These are phyloP conservation scores for Boleophthalmus pectinirostris DNA, from an alignment of 2,113 vertebrate species.

Conservation along the genomic window DNA sequence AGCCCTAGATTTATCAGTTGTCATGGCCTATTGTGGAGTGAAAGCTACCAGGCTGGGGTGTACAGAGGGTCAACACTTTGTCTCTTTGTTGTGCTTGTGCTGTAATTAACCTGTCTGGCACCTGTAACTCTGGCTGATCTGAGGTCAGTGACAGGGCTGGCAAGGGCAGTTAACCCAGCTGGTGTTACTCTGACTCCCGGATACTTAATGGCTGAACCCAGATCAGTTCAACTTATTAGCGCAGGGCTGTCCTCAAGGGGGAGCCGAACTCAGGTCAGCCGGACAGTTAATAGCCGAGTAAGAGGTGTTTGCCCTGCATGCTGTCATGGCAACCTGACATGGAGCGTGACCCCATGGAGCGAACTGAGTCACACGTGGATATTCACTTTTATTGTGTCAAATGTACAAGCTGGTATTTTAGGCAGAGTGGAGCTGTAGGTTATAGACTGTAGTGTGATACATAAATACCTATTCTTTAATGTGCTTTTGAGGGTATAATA, in stretches of 20 bases:
- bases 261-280: slow-evolving; percentile 56
- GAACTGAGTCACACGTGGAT: slow-evolving; percentile 7
- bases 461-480: background rate
- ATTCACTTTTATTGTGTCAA: slow-evolving; percentile 21
- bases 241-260: slow-evolving; percentile 46
- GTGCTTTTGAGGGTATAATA: too few relatives aligned
- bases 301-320: slow-evolving; percentile 38
- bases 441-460: background rate
- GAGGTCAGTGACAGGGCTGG: slow-evolving; percentile 58
- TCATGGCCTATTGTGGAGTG: slow-evolving; percentile 17
- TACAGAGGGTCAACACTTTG: slow-evolving; percentile 35
- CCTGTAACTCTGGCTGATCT: slow-evolving; percentile 52
- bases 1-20: slow-evolving; percentile 17
- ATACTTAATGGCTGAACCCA: slow-evolving; percentile 52
- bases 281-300: slow-evolving; percentile 45
- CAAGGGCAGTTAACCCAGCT: slow-evolving; percentile 61
- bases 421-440: background rate
- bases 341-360: slow-evolving; percentile 39
- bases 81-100: slow-evolving; percentile 61
- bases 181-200: slow-evolving; percentile 48
- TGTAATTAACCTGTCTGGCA: slow-evolving; percentile 67
- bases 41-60: slow-evolving; percentile 25
- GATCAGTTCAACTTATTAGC: slow-evolving; percentile 57
- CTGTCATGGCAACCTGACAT: slow-evolving; percentile 41
- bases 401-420: background rate